A percentile compares a stretch with the other conserved stretches of the same genome.
Conservation (phyloP, 2,888 invertebrate genomes). For the Amphimallon solstitiale region DNA sequence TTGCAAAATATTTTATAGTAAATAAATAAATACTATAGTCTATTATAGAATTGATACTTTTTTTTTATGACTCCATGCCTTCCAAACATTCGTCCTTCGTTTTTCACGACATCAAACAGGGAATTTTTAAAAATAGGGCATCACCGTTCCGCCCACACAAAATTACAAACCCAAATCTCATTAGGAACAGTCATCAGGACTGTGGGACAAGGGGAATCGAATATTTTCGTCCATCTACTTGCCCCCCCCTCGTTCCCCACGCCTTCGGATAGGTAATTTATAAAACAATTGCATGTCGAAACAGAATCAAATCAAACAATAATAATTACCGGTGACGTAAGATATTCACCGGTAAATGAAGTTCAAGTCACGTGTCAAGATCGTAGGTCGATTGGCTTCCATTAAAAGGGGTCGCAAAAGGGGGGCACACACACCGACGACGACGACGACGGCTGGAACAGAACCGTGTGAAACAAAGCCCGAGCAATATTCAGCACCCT, state of each 20-base stretch:
- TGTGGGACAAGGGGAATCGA: background rate
- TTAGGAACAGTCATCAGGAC: constrained; percentile 26
- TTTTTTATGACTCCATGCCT: too few relatives aligned
- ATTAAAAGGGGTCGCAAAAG: constrained; percentile 1
- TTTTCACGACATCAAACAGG: too few relatives aligned
- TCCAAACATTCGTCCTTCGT: too few relatives aligned
- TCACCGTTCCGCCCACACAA: too few relatives aligned
- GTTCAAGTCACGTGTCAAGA: constrained; percentile 24
- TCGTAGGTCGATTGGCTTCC: constrained; percentile 25
- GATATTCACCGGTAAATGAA: constrained; percentile 24
- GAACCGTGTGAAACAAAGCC: constrained; percentile 55
- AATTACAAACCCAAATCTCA: constrained; percentile 30
- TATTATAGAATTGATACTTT: too few relatives aligned
- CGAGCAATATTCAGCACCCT: constrained; percentile 53
- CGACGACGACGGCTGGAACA: background rate
- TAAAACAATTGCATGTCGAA: constrained; percentile 57
- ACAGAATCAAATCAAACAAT: constrained; percentile 60
- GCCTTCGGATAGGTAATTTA: constrained; percentile 40
- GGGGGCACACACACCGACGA: too few relatives aligned
- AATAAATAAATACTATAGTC: too few relatives aligned
- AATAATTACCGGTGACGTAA: constrained; percentile 35
- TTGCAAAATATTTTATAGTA: too few relatives aligned
- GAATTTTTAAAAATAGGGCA: too few relatives aligned
- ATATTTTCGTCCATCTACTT: background rate
- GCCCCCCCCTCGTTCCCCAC: constrained; percentile 5